A percentile compares a stretch with the other conserved stretches of the same genome.
Evolutionary conservation across 2,113 vertebrate genomes (phyloP).

Genomic region (Charina bottae): DNA sequence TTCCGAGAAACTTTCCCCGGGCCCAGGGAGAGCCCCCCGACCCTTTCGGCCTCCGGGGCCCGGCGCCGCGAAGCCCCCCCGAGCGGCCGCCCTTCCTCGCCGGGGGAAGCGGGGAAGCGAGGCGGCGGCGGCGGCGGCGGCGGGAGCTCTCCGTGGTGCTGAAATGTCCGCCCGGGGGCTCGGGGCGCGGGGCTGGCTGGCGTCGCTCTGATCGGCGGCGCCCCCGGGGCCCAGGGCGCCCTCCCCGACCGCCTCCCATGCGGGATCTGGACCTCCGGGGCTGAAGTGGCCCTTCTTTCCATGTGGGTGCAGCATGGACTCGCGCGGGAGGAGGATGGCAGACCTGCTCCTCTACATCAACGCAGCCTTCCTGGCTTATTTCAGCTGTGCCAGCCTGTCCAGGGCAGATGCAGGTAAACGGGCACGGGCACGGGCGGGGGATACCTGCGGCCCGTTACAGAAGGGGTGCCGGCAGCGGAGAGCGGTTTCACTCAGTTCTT

Average conservation of each 20-base stretch:
- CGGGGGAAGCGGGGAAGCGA: not conserved
- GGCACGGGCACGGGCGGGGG: not conserved
- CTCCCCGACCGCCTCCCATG: not conserved
- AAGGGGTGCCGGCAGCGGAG: rapidly evolving
- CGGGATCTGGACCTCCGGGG: conserved; percentile 40
- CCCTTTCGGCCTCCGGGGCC: not conserved
- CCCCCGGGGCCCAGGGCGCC: not conserved
- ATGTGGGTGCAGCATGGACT: conserved; percentile 52
- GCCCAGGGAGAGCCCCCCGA: not conserved
- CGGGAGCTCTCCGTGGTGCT: conserved; percentile 68
- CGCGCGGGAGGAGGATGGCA: conserved; percentile 60
- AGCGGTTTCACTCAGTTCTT: not conserved
- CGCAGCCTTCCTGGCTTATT: conserved; percentile 72
- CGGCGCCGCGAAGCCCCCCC: conserved; percentile 24
- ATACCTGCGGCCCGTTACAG: not conserved
- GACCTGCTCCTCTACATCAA: conserved; percentile 63
- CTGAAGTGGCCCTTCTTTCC: conserved; percentile 28
- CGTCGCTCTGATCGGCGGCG: not conserved
- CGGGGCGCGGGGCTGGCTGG: not conserved
- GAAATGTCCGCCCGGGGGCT: conserved; percentile 55
- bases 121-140: conserved; percentile 34
- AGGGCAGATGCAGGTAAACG: conserved; percentile 76
- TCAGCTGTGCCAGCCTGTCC: conserved; percentile 72
- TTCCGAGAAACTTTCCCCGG: conserved; percentile 13
- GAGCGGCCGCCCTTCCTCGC: conserved; percentile 36